Conservation (phyloP, 1,140 invertebrate species). For the Diorhabda elongata region DNA sequence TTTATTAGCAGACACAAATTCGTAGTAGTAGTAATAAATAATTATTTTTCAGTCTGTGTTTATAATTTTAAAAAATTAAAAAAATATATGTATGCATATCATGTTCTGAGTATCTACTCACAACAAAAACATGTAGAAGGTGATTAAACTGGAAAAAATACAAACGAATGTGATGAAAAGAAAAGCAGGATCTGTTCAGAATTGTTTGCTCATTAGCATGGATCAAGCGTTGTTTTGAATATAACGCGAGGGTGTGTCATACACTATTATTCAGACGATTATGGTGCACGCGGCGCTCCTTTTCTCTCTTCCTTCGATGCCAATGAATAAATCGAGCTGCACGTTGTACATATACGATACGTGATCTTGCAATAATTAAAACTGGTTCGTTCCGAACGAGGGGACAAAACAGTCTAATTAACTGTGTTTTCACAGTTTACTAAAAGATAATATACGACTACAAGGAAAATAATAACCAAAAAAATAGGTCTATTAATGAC, state of each 20-base stretch:
- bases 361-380: slow-evolving; percentile 1
- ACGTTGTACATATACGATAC: not conserved
- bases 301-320: not conserved
- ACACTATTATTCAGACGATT: slow-evolving; percentile 2
- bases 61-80: no score
- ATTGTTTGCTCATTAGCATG: slow-evolving; percentile 2
- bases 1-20: no score
- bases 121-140: not conserved
- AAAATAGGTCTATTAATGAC: no score
- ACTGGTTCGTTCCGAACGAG: not conserved
- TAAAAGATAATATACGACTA: no score
- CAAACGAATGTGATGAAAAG: not conserved
- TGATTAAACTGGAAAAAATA: not conserved
- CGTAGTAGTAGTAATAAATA: no score
- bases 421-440: no score
- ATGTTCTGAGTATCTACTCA: no score
- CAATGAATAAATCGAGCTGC: not conserved
- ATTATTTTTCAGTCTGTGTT: no score
- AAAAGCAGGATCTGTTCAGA: slow-evolving; percentile 1
- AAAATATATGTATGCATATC: no score
- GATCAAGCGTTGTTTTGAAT: slow-evolving; percentile 1
- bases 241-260: not conserved
- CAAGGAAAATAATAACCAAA: no score
- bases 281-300: not conserved
- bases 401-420: not conserved